Evolutionary conservation across 2,113 vertebrate genomes (phyloP).

Genomic region (Rutilus rutilus): DNA sequence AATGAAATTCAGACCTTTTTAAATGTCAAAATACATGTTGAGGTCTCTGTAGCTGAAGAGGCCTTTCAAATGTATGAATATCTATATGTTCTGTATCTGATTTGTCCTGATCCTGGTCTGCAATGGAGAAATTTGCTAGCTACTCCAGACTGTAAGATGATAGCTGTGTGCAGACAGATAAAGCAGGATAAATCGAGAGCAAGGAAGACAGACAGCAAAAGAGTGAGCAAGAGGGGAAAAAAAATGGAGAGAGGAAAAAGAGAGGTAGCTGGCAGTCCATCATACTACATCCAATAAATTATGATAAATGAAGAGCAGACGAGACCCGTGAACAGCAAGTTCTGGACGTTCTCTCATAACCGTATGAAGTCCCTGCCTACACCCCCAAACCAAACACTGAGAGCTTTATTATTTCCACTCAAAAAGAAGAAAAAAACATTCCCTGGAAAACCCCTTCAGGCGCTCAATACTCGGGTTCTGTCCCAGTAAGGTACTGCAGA

Average conservation of each 20-base stretch:
- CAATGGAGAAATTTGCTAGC: background rate
- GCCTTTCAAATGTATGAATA: background rate
- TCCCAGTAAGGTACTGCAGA: background rate
- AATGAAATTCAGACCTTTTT: background rate
- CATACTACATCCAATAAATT: conserved; percentile 22
- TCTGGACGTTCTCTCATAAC: conserved; percentile 32
- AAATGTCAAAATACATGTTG: background rate
- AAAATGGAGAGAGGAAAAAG: background rate
- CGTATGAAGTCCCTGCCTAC: background rate
- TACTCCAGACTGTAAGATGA: background rate
- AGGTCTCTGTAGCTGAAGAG: background rate
- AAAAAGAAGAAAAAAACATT: conserved; percentile 36
- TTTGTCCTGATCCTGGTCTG: background rate
- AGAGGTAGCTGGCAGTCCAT: conserved; percentile 29
- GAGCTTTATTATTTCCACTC: conserved; percentile 42
- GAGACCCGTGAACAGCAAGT: conserved; percentile 20
- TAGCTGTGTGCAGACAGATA: background rate
- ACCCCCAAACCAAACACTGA: conserved; percentile 36
- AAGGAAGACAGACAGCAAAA: background rate
- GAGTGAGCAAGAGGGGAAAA: background rate
- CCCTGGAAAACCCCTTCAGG: conserved; percentile 41
- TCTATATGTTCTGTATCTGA: background rate
- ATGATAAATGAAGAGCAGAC: conserved; percentile 45
- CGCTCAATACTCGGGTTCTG: background rate
- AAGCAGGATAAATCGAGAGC: conserved; percentile 47